Evolutionary conservation across 92 coral and sea anemone genomes (phyloP), one percentile per base, ranked within the genome.

Genomic region (Porites lobata): DNA sequence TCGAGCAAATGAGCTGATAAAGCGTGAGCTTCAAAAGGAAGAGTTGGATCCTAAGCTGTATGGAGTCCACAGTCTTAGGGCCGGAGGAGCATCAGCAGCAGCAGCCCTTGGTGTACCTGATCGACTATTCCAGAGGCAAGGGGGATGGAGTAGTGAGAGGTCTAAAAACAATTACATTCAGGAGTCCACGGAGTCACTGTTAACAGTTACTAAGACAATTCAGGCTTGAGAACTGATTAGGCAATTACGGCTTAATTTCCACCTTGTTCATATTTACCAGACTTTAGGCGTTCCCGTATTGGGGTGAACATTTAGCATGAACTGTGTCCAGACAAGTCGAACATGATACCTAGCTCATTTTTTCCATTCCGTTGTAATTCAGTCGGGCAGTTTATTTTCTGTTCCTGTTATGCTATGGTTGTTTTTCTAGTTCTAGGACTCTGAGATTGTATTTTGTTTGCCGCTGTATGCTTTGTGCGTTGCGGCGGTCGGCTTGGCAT

Each of bases 41-140:
- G 85, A 85, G 53, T 72, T 91, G 56, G 83, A 91, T 54, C 76
- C 88, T 8, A 76, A 70, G 59, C 71, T 10, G 21, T 91, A 86
- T 24, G 85, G 88, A 20, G 69, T 84, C 17, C 92, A 88, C 50
- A 88, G 94, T 76, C 86, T 92, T 52, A 26, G 89, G 22, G 80
- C 87, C 13, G 92, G 89, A n/a, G 91, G 80, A 52, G 89, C 91
- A 50, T 52, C 89, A 17, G 71, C 91, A 3, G 94, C 94, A 21
- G 78, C 81, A 65, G 70, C 52, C n/a, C 87, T 87, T 66, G 86
- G 78, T n/a, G 67, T 76, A 69, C 88, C 83, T 9, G 90, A 86
- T 68, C 22, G 88, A 38, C 90, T 86, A 50, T 84, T 90, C 69
- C 90, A 85, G 59, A 38, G 84, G 70, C 90, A 90, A 67, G 93